Percentiles rank a stretch among this genome's conserved stretches.
Evolutionary conservation across 2,113 vertebrate species (phyloP).

Genomic region (Myotis davidii): DNA sequence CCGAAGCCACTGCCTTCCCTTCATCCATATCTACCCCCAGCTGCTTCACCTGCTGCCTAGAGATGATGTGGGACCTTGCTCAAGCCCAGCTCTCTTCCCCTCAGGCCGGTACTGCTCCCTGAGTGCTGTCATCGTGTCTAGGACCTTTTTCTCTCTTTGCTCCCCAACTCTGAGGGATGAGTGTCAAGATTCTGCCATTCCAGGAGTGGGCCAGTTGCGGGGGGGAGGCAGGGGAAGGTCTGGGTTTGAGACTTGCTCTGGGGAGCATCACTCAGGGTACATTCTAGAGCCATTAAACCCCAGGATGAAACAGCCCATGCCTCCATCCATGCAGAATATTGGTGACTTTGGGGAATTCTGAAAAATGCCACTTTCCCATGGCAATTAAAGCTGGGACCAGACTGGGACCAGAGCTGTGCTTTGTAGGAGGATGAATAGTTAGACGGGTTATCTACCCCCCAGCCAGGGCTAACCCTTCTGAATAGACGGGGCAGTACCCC

Average conservation of each 20-base stretch:
- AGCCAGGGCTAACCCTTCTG: not conserved
- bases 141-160: not conserved
- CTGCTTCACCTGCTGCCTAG: not conserved
- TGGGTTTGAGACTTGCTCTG: not conserved
- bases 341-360: not conserved
- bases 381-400: not conserved
- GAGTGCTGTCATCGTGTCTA: not conserved
- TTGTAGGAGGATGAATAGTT: not conserved
- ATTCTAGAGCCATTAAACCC: not conserved
- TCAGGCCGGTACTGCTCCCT: not conserved
- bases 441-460: rapidly evolving
- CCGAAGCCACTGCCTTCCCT: constrained; percentile 52
- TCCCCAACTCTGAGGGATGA: not conserved
- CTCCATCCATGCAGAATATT: not conserved
- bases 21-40: not conserved
- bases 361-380: not conserved
- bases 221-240: not conserved
- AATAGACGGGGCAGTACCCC: not conserved
- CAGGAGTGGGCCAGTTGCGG: not conserved
- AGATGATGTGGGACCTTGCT: not conserved
- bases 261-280: not conserved
- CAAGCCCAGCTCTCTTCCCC: not conserved
- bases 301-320: not conserved
- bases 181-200: not conserved
- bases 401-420: not conserved